Evolutionary conservation across 2,797 vertebrate genomes (phyloP), one percentile per base, ranked within the genome.

Genomic region (Tragelaphus eurycerus): DNA sequence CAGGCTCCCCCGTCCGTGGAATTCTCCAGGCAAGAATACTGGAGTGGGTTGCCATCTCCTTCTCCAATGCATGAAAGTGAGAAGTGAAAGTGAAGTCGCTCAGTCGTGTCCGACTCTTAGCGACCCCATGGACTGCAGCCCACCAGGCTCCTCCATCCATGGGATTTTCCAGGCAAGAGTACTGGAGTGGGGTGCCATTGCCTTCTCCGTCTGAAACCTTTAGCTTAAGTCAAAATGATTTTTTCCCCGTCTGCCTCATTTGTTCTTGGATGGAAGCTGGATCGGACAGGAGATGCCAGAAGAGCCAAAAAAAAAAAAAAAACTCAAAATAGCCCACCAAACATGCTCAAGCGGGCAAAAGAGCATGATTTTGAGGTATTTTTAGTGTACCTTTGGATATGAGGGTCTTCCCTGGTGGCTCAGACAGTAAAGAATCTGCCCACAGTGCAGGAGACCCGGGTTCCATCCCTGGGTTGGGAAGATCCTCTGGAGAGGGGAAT

Each of bases 221-320:
- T n/a, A 55, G 34, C 14, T 86, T 16, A 34, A 52, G 31, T 67
- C 21, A 84, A 90, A 74, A 76, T 31, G 25, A 31, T 21, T 57
- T 78, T 76, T 60, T 84, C 57, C n/a, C 4, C n/a, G 15, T 21
- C 7, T 50, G 3, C 29, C 31, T 93, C 78, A 21, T 85, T 82
- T 71, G 43, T 19, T 34, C 17, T 23, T 27, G 34, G 23, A 1
- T 55, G 89, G 48, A 90, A 46, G 21, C 86, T 76, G 38, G 46
- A 29, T 19, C 13, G 5, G n/a, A 34, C 7, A 1, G 6, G 48
- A 34, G 11, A 16, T 13, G 55, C 25, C 74, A 19, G 19, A 57
- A 43, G 31, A 5, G 59, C 6, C 71, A 62, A 0, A 27, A 21
- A 0, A 6, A 6, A 25, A 10, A 23, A n/a, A n/a, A n/a, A n/a